Evolutionary conservation across 2,797 vertebrate species (phyloP), one percentile per base, ranked within the genome.

Genomic region (Poecilia picta): DNA sequence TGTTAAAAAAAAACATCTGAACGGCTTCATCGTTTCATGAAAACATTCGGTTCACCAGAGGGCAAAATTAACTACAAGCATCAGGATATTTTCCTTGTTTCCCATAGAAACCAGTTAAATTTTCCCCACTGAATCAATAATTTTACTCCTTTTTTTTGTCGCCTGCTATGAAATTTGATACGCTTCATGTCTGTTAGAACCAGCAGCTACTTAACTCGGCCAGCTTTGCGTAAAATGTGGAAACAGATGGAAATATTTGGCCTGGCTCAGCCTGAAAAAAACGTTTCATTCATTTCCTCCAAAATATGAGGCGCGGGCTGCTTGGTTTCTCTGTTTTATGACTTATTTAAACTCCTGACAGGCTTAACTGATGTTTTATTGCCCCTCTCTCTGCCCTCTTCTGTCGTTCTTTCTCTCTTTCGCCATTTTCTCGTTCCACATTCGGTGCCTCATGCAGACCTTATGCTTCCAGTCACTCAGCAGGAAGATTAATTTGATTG

Each of bases 401-500:
- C 57, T 12, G 1, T 71, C 13, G 76, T 25, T 57, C 13, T 75
- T 28, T 75, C 70, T 80, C 47, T 83, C 39, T 73, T 75, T 59
- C 36, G 3, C 55, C n/a, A 33, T 28, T 66, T 73, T 41, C 51
- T 74, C 23, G 53, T 81, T 81, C 70, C 10, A 13, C 78, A 18
- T 72, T 72, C 72, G n/a, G 78, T 10, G 73, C 59, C 57, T 75
- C 79, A 66, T 10, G 55, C 66, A 43, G 83, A 59, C 51, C 41
- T 64, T n/a, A 45, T 71, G 13, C 46, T 28, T 77, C 59, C 75
- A 78, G 62, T 70, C 79, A 70, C 76, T 74, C 76, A 66, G 55
- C 36, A 73, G 73, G 16, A 57, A 88, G 84, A 88, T 87, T 85
- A 76, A 87, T 85, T 70, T 82, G 79, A 85, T 80, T 43, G 64